Conservation (phyloP, 2,113 vertebrate genomes). For the Camelus dromedarius region DNA sequence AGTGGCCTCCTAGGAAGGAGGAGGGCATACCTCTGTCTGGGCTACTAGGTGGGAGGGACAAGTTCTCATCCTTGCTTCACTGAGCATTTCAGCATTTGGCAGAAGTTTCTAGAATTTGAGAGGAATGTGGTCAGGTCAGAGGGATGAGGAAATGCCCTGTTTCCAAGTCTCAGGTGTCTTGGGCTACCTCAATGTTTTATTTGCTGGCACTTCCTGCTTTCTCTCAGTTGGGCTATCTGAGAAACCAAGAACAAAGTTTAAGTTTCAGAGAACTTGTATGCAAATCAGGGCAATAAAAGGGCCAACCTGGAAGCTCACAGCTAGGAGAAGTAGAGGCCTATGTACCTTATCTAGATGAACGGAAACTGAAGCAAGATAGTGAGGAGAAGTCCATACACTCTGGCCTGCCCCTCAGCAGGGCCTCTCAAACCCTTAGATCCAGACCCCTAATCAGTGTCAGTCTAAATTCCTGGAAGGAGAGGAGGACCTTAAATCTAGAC, state of each 20-base stretch:
- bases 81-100: background rate
- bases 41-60: background rate
- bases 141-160: background rate
- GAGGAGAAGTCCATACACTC: background rate
- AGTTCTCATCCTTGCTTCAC: background rate
- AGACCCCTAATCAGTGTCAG: background rate
- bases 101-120: background rate
- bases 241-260: conserved; percentile 41
- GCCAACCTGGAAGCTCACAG: background rate
- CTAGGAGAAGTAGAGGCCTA: background rate
- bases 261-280: background rate
- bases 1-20: background rate
- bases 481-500: background rate
- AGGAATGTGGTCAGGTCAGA: background rate
- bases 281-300: background rate
- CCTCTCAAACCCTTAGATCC: background rate
- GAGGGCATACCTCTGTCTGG: background rate
- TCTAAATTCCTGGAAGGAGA: background rate
- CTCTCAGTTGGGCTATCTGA: background rate
- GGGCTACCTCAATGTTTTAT: background rate
- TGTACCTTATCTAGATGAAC: background rate
- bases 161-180: background rate
- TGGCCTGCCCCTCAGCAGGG: background rate
- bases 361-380: background rate
- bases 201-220: conserved; percentile 16